Conservation (phyloP, 2,888 invertebrate species). For the Coleophora flavipennella region DNA sequence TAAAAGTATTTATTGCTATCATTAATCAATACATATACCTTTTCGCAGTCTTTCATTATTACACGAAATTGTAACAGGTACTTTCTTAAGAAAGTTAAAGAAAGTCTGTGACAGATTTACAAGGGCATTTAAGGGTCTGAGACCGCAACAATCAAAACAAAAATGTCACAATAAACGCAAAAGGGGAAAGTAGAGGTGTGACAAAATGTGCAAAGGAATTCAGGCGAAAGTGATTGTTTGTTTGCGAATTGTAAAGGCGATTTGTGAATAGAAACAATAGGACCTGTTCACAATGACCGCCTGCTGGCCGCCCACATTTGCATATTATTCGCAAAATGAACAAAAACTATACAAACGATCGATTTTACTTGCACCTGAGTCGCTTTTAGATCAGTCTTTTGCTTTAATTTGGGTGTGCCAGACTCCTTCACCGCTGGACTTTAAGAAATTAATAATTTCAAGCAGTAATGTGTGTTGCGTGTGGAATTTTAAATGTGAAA, state of each 20-base stretch:
- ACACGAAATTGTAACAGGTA: conserved; percentile 57
- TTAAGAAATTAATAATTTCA: no score
- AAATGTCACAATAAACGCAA: conserved; percentile 1
- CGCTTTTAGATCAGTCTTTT: conserved; percentile 32
- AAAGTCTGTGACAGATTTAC: conserved; percentile 60
- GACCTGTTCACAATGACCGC: conserved; percentile 44
- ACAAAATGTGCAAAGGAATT: conserved; percentile 40
- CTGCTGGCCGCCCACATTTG: conserved; percentile 51
- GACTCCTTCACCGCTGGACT: no score
- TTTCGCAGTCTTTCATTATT: conserved; percentile 9
- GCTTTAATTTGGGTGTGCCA: conserved; percentile 28
- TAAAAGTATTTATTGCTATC: not conserved
- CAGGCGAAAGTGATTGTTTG: conserved; percentile 51
- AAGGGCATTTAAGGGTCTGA: conserved; percentile 37
- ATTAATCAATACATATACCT: not conserved
- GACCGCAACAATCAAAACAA: conserved; percentile 49
- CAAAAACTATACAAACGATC: not conserved
- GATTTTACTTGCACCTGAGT: conserved; percentile 47
- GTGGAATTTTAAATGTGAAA: no score
- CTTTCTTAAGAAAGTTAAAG: conserved; percentile 34
- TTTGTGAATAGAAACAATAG: conserved; percentile 27
- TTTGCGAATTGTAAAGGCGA: conserved; percentile 16
- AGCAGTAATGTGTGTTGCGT: no score
- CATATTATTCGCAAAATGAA: conserved; percentile 57
- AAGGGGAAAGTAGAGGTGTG: conserved; percentile 47